Conservation (phyloP, 1,140 invertebrate species). For the Drosophila pseudoananassae region DNA sequence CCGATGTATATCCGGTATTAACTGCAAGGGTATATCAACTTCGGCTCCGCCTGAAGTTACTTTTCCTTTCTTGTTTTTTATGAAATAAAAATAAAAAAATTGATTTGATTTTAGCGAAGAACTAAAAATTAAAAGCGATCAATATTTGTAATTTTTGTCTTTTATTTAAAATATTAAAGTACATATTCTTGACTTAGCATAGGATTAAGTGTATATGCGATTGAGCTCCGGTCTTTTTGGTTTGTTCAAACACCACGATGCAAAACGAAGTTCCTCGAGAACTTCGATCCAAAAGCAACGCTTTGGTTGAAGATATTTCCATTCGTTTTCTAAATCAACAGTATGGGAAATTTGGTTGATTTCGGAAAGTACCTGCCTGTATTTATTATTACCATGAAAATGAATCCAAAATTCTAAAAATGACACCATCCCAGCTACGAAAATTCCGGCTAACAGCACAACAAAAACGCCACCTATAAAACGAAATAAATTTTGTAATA, state of each 20-base stretch:
- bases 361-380: constrained; percentile 10
- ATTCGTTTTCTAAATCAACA: background rate
- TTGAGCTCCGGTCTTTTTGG: constrained; percentile 90
- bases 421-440: constrained; percentile 94
- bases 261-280: constrained; percentile 94
- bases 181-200: no score
- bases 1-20: no score
- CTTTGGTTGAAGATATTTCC: constrained; percentile 69
- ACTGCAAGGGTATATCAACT: no score
- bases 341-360: constrained; percentile 84
- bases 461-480: constrained; percentile 95
- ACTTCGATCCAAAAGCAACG: constrained; percentile 90
- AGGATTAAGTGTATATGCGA: constrained; percentile 84
- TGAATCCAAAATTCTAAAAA: constrained; percentile 98
- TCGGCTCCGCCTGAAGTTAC: no score
- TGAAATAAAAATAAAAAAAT: no score
- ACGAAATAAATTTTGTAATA: no score
- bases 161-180: no score
- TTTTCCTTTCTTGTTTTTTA: no score
- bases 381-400: constrained; percentile 85
- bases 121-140: no score
- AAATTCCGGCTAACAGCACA: constrained; percentile 95
- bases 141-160: no score
- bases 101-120: no score
- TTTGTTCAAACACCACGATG: constrained; percentile 92